These are phyloP conservation scores for Epinotia brunnichana DNA, from an alignment of 2,888 invertebrate species.

Conservation along the genomic window DNA sequence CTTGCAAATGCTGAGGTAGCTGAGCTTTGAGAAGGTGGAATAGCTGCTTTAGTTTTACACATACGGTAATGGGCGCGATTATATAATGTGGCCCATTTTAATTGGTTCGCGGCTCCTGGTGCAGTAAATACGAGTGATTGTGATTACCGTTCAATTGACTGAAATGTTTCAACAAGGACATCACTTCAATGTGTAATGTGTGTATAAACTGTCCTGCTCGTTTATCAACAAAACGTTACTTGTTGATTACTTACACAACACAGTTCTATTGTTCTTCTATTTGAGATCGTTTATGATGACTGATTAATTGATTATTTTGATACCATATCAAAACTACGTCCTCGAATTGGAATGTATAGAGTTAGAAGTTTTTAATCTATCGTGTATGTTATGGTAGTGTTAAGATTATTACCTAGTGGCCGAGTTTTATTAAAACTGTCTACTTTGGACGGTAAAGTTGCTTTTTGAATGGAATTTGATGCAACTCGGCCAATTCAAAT, in stretches of 20 bases:
- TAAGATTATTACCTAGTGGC: no score
- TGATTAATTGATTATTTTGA: slow-evolving; percentile 4
- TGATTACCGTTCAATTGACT: neutral
- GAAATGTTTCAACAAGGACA: slow-evolving; percentile 1
- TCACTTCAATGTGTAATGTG: neutral
- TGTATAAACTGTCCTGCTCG: neutral
- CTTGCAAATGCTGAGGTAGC: neutral
- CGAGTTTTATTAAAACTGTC: no score
- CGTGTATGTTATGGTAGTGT: no score
- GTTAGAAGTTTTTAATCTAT: no score
- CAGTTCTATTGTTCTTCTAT: neutral
- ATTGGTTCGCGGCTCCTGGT: no score
- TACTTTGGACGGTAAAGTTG: no score
- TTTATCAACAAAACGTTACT: neutral
- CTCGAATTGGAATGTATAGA: neutral
- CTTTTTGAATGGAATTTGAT: no score
- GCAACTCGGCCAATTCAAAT: no score
- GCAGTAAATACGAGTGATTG: no score
- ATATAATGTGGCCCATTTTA: no score
- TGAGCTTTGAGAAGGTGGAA: neutral
- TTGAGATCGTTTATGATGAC: neutral
- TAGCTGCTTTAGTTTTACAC: no score
- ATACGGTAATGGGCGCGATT: no score
- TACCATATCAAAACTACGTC: neutral
- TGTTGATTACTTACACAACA: slow-evolving; percentile 1